Conservation (phyloP, 2,113 vertebrate genomes). For the Ovibos moschatus region DNA sequence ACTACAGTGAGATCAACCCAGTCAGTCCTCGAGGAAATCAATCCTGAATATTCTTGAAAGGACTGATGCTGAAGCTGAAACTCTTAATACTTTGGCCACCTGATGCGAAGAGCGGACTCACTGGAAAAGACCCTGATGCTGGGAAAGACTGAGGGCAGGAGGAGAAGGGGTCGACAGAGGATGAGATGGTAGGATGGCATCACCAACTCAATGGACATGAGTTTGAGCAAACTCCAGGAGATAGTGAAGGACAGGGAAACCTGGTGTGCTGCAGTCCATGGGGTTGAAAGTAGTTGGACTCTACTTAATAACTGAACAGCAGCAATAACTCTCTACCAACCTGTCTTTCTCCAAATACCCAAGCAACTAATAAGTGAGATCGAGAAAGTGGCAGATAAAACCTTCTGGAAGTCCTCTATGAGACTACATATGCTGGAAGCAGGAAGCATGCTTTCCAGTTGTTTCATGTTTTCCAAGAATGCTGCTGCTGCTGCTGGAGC, state of each 20-base stretch:
- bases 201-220: background rate
- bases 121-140: background rate
- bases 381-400: background rate
- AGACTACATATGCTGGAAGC: background rate
- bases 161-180: background rate
- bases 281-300: background rate
- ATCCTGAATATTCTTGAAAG: background rate
- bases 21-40: background rate
- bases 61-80: background rate
- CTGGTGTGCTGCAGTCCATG: background rate
- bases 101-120: accelerated
- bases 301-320: background rate
- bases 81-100: background rate
- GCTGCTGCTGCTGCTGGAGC: background rate
- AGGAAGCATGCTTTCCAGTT: background rate
- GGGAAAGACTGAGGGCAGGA: background rate
- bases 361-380: background rate
- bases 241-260: background rate
- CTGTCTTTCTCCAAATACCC: background rate
- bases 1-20: background rate
- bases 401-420: background rate
- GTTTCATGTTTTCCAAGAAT: too few species aligned
- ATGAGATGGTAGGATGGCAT: background rate
- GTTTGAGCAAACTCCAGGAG: background rate
- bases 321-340: background rate